Evolutionary conservation across 2,113 vertebrate genomes (phyloP).

Genomic region (Phalacrocorax brasilianus): DNA sequence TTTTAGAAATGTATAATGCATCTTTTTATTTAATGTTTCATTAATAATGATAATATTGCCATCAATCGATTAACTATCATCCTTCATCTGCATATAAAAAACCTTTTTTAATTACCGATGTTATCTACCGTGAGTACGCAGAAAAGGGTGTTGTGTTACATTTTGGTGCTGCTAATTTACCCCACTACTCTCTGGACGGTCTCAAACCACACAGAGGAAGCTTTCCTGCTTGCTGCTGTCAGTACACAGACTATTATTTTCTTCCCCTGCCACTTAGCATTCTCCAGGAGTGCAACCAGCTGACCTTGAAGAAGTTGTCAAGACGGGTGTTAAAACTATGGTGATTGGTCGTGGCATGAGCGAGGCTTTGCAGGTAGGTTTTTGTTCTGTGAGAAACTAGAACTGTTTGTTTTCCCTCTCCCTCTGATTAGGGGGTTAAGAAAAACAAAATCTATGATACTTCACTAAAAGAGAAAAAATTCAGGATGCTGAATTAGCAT

Average conservation of each 20-base stretch:
- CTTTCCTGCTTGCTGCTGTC: neutral
- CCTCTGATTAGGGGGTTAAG: neutral
- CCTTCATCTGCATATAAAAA: neutral
- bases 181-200: neutral
- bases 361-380: constrained; percentile 89
- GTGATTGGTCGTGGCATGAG: constrained; percentile 95
- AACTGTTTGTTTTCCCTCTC: neutral
- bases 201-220: neutral
- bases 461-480: neutral
- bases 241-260: neutral
- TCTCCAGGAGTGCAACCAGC: constrained; percentile 91
- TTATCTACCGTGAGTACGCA: neutral
- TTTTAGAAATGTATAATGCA: neutral
- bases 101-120: neutral
- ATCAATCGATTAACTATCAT: neutral
- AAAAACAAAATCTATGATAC: neutral
- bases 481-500: neutral
- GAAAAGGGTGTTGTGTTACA: neutral
- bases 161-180: neutral
- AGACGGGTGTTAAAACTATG: constrained; percentile 81
- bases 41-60: neutral
- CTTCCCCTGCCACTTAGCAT: constrained; percentile 77
- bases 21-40: neutral
- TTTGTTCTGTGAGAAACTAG: neutral
- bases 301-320: constrained; percentile 90